Conservation (phyloP, 2,888 invertebrate species). For the Parnassius orleans region DNA sequence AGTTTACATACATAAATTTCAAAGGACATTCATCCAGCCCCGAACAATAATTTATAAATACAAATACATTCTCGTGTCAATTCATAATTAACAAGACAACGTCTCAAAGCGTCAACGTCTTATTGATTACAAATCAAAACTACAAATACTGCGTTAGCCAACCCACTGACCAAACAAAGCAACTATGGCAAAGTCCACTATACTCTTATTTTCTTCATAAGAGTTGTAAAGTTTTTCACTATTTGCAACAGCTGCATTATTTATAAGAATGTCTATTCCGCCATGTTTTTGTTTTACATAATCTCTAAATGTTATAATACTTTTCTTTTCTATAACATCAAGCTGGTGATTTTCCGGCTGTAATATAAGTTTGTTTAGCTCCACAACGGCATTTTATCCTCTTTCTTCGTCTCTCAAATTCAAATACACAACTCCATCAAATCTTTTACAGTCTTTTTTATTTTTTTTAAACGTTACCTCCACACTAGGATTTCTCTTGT, state of each 20-base stretch:
- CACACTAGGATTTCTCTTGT: too few species aligned
- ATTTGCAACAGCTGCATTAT: slow-evolving; percentile 82
- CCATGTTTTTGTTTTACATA: slow-evolving; percentile 79
- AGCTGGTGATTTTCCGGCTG: slow-evolving; percentile 82
- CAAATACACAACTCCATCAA: slow-evolving; percentile 83
- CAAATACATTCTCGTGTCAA: too few species aligned
- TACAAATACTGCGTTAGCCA: too few species aligned
- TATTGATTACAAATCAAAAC: too few species aligned
- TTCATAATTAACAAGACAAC: too few species aligned
- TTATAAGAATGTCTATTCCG: slow-evolving; percentile 87
- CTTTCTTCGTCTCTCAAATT: slow-evolving; percentile 80
- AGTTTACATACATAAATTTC: too few species aligned
- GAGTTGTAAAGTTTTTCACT: slow-evolving; percentile 44
- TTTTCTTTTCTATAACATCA: slow-evolving; percentile 82
- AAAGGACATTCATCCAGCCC: too few species aligned
- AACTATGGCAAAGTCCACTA: slow-evolving; percentile 52
- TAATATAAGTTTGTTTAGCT: slow-evolving; percentile 70
- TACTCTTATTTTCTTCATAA: slow-evolving; percentile 77
- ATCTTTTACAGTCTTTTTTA: slow-evolving; percentile 80
- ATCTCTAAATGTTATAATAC: slow-evolving; percentile 78
- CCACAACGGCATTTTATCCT: slow-evolving; percentile 61
- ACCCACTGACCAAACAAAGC: too few species aligned
- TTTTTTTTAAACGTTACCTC: too few species aligned
- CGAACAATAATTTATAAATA: too few species aligned
- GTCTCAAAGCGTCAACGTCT: too few species aligned